A percentile compares a stretch with the other conserved stretches of the same genome.
Evolutionary conservation across 2,113 vertebrate genomes (phyloP).

Genomic region (Baryphthengus martii): DNA sequence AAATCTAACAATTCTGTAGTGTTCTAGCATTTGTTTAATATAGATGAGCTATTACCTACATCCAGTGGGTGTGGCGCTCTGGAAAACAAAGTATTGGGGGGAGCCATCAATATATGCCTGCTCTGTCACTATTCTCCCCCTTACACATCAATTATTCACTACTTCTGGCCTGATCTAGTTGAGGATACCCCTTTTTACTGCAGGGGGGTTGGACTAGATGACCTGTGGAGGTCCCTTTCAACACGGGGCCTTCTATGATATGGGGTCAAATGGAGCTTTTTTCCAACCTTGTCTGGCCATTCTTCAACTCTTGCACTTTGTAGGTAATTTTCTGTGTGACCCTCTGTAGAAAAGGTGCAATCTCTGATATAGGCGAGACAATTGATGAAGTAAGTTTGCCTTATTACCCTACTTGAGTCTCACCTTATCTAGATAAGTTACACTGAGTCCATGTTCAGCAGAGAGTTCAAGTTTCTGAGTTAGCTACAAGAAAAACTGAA

Average conservation of each 20-base stretch:
- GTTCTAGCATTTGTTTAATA: not conserved
- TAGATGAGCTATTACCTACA: not conserved
- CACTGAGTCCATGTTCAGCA: not conserved
- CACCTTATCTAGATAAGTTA: not conserved
- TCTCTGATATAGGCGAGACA: not conserved
- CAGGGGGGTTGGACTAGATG: too few relatives aligned
- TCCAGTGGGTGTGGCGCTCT: not conserved
- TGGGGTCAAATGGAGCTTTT: not conserved
- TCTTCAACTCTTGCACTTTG: not conserved
- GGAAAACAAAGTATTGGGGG: not conserved
- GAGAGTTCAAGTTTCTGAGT: not conserved
- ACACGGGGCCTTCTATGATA: too few relatives aligned
- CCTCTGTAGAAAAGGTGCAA: not conserved
- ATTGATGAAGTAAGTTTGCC: not conserved
- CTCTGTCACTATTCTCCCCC: not conserved
- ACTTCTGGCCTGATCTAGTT: not conserved
- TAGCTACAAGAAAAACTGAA: not conserved
- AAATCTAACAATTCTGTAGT: not conserved
- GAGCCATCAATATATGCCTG: not conserved
- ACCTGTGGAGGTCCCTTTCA: too few relatives aligned
- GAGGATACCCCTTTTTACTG: too few relatives aligned
- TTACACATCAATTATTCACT: not conserved
- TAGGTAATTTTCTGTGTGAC: not conserved
- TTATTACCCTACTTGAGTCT: not conserved
- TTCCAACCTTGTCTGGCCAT: not conserved